Base-by-base conservation (phyloP, 2,113 vertebrate species). In the Choloepus hoffmanni region DNA sequence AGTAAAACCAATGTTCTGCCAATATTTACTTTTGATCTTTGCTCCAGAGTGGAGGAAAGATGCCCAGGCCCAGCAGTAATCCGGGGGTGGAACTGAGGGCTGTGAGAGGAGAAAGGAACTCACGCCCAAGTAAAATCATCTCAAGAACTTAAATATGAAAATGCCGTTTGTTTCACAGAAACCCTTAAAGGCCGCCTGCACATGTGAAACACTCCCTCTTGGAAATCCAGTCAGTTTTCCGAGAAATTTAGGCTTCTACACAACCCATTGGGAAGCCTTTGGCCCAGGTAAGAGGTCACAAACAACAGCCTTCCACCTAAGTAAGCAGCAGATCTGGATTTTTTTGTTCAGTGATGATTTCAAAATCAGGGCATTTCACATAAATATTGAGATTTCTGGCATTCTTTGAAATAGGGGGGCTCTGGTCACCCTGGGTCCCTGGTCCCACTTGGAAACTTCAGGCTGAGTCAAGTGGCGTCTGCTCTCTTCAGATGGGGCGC, bases 21-120 rank as follows among this genome's bases (percentile, higher is more conserved):
- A 83, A 62, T 95, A 73, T 96, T 96, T 83, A n/a, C 90, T 76
- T 95, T 90, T 91, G 92, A 82, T 95, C 94, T 85, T 85, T 83
- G 96, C 88, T 83, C 87, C 79, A 4, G 90, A 53, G n/a, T 48
- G 60, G 55, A 60, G 68, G 95, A n/a, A 30, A 91, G 74, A 85
- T 89, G 55, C 84, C 90, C 48, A 0, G 84, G 62, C 58, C 63
- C 36, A 21, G 76, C 48, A 1, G 65, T 28, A 45, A 24, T 12
- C 15, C 0, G 81, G 84, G 84, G 43, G 77, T 45, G 36, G 72
- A 43, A 53, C 1, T 21, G 73, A 16, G 60, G 58, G 33, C 24
- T 53, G 68, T 3, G 45, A 74, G 18, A 72, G 50, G 76, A 28
- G 45, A 77, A 78, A n/a, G 63, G n/a, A 45, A 43, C 67, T 81